Evolutionary conservation across 2,797 vertebrate species (phyloP), one percentile per base, ranked within the genome.

Genomic region (Amniataba percoides): DNA sequence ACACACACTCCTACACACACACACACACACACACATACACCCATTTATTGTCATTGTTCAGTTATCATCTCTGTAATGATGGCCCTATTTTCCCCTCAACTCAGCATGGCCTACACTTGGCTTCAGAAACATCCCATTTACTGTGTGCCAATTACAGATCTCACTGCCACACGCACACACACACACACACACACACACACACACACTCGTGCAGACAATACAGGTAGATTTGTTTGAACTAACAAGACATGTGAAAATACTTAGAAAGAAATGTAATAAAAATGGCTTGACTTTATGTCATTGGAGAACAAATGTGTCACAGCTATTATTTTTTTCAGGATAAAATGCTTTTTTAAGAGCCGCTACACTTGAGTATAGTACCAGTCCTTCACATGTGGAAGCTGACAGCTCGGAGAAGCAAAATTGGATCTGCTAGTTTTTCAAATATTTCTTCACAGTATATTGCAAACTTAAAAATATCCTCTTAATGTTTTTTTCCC

Each of bases 41-140:
- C 43, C 11, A 2, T 40, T 76, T 66, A 67, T 51, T 70, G 66
- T 76, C 52, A 43, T 43, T 3, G n/a, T 75, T 70, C 65, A 74
- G 79, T 85, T 75, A 87, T 83, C 75, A 69, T 85, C 46, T 58
- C 31, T 66, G 74, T 77, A 87, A 85, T 84, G 80, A 86, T 84
- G 81, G 66, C 70, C 62, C 80, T 73, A 74, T 82, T 88, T 90
- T 73, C 79, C 71, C 74, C 77, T 77, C 63, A 76, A 72, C 72
- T 86, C 75, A 75, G 75, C 77, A 52, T 72, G 72, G 63, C 53
- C 66, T 57, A 11, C 78, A 74, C 71, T 82, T 79, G 76, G 46
- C 82, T 89, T 62, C 58, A 80, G 76, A 88, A 85, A 59, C 73
- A 74, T 67, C 45, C 56, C 45, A 78, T 83, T 86, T 82, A 72